A percentile compares a stretch with the other conserved stretches of the same genome.
Evolutionary conservation across 2,113 vertebrate species (phyloP).

Genomic region (Heliornis fulica): DNA sequence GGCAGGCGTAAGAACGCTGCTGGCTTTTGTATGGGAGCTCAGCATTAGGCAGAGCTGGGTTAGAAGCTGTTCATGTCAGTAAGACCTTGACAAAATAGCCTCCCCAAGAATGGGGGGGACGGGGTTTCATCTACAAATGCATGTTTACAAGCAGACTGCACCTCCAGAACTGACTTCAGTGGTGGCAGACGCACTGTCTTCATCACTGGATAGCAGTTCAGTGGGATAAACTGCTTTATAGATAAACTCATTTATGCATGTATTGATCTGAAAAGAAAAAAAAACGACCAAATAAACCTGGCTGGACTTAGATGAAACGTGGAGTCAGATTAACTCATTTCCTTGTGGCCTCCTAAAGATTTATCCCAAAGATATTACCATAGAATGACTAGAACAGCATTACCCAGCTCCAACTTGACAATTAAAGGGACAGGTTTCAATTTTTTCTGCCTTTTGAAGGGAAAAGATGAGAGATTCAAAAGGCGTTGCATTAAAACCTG

Average conservation of each 20-base stretch:
- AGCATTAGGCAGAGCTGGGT: not conserved
- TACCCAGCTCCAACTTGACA: not conserved
- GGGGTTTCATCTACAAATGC: not conserved
- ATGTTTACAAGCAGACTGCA: not conserved
- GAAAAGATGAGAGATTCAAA: not conserved
- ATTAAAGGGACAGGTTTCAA: not conserved
- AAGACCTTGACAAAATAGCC: not conserved
- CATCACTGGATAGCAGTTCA: not conserved
- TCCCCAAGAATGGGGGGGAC: not conserved
- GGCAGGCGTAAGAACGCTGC: not conserved
- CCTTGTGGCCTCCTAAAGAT: no score
- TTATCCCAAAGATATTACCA: not conserved
- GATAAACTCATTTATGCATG: fast-evolving
- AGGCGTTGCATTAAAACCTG: not conserved
- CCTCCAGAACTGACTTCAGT: not conserved
- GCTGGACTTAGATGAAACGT: not conserved
- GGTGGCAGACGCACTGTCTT: not conserved
- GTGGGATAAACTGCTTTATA: not conserved
- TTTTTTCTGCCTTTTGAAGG: not conserved
- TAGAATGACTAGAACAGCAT: not conserved
- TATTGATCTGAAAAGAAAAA: not conserved
- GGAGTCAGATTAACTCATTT: not conserved
- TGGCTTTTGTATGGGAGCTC: not conserved
- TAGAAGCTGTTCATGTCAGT: not conserved
- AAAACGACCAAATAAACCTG: not conserved